Evolutionary conservation across 2,797 vertebrate species (phyloP), one percentile per base, ranked within the genome.

Genomic region (Oreortyx pictus): DNA sequence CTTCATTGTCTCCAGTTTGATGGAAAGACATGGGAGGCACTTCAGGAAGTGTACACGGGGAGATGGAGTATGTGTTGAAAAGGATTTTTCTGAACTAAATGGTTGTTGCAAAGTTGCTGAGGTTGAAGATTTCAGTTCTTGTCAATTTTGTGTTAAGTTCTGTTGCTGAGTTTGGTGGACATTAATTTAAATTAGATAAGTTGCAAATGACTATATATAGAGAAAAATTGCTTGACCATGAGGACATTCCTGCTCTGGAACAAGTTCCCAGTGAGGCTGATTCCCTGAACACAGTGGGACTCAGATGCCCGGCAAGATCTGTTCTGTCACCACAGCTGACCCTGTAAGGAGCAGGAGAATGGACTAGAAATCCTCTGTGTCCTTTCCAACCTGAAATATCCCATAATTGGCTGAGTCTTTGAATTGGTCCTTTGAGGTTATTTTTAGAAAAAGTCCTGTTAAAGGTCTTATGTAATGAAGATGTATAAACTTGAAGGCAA

Each of bases 41-140:
- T 88, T 88, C 10, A 8, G 2, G 9, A 6, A 72, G 41, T 15
- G n/a, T 5, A 4, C 9, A 62, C 67, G 8, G 27, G 9, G 9
- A 67, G 8, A 41, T 4, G 0, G 11, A 16, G 4, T 35, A 20
- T 0, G 0, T 9, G 2, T 1, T 1, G 68, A 59, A 66, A 79
- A 37, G 6, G 31, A 61, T 65, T 27, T 5, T 60, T 64, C 0
- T 3, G 25, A 20, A 64, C 22, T 73, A 68, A 79, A 73, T 20
- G 14, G 17, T 7, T 52, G 1, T 52, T 77, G 29, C 5, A 43
- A 43, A 4, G 2, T 29, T 62, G 15, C 7, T 20, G 57, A 29
- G 2, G 25, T 11, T 91, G 22, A 79, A 65, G 49, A 22, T 17
- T 17, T 74, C 25, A 19, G 5, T 52, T 71, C 52, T 60, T 50